Evolutionary conservation across 1,140 invertebrate species (phyloP), one percentile per base, ranked within the genome.

Genomic region (Drosophila asahinai): DNA sequence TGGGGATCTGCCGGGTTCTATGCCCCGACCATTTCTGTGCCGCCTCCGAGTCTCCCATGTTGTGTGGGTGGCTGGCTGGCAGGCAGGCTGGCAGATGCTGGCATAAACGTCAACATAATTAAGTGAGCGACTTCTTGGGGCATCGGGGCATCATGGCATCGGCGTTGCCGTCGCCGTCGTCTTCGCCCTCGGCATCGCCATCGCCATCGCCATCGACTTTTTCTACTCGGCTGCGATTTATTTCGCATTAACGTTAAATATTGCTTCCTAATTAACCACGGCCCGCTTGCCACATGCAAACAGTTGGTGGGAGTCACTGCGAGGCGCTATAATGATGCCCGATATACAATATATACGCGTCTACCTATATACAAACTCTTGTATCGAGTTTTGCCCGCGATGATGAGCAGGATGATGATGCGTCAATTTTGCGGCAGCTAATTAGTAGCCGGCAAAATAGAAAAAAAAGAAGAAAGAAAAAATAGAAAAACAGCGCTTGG

Each of bases 191-290:
- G 47, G 2, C 9, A 11, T 36, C 45, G 47, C 9, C 9, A 11
- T 36, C 33, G 33, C 3, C 33, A 36, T 55, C 64, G 67, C 38
- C 71, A 74, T 68, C 42, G 47, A 81, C 62, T 80, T 80, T 74
- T 80, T 80, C 49, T 74, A 60, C 38, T 63, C 71, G 43, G 47
- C 79, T 90, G 79, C 81, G 86, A 90, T 90, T 90, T 90, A 90
- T 90, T 90, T 90, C 86, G 79, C 86, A 90, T 90, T 90, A 90
- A 90, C 86, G 86, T 84, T 90, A 77, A 90, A 90, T 90, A 90
- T 86, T 90, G 86, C 79, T 66, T 82, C 76, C 86, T 90, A 90
- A 90, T 90, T 90, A 90, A 90, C 86, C 86, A 64, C 77, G 72
- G 63, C 52, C 71, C 81, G 67, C 63, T 59, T 72, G 79, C 61